phyloP scores from a whole-genome alignment of 2,888 invertebrate genomes.

The Caenorhabditis sp. region DNA sequence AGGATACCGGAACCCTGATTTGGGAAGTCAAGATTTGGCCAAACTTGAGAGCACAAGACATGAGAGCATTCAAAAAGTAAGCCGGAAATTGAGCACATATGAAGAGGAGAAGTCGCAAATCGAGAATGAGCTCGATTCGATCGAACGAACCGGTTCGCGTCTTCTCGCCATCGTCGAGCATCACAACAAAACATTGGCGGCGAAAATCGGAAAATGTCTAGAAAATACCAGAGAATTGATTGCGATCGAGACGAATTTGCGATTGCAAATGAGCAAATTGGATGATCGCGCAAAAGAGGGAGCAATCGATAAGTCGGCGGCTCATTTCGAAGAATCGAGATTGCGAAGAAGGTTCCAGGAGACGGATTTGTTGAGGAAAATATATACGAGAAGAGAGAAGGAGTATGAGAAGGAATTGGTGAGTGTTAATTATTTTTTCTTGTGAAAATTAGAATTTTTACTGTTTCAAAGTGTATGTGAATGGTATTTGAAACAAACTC shows the following conservation, averaged over 20 bases:
- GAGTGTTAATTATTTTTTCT: no score
- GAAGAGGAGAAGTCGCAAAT: slow-evolving; percentile 44
- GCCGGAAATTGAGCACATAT: slow-evolving; percentile 35
- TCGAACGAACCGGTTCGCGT: slow-evolving; percentile 37
- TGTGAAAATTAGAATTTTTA: no score
- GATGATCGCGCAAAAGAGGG: slow-evolving; percentile 44
- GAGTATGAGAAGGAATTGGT: slow-evolving; percentile 48
- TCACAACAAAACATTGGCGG: slow-evolving; percentile 34
- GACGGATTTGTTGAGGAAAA: slow-evolving; percentile 39
- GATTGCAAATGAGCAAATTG: slow-evolving; percentile 48
- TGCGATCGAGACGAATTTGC: slow-evolving; percentile 50
- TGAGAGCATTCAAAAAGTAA: slow-evolving; percentile 42
- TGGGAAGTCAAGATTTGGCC: slow-evolving; percentile 44
- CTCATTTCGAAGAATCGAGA: slow-evolving; percentile 40
- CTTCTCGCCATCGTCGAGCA: slow-evolving; percentile 38
- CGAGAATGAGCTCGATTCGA: slow-evolving; percentile 39
- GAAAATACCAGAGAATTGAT: slow-evolving; percentile 50
- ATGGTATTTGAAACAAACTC: no score
- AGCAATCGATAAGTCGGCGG: slow-evolving; percentile 40
- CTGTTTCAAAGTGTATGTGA: no score
- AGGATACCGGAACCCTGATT: slow-evolving; percentile 47
- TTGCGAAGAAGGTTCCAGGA: slow-evolving; percentile 45
- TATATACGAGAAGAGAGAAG: slow-evolving; percentile 38
- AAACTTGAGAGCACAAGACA: slow-evolving; percentile 34
- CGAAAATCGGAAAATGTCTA: slow-evolving; percentile 38